These are phyloP conservation scores for Threskiornis aethiopicus DNA, from an alignment of 2,797 vertebrate genomes.

Conservation along the genomic window DNA sequence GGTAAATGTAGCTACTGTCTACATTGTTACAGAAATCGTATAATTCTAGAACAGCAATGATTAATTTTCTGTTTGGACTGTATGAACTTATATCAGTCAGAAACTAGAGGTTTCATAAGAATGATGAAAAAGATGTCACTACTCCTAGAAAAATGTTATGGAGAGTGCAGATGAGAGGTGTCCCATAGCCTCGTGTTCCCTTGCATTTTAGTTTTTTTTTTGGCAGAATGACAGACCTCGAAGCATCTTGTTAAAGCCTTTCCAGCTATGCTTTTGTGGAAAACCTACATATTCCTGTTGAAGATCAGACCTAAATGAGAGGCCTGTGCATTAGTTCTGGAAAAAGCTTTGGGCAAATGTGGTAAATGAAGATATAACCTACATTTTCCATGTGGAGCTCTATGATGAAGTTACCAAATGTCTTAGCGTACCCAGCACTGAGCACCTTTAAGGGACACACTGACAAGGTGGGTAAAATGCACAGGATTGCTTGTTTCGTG, in stretches of 20 bases:
- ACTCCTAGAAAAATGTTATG: not conserved
- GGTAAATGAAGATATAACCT: not conserved
- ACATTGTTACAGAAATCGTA: not conserved
- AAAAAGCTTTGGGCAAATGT: not conserved
- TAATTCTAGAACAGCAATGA: not conserved
- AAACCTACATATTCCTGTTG: not conserved
- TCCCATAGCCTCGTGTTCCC: not conserved
- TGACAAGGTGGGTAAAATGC: not conserved
- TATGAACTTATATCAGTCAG: not conserved
- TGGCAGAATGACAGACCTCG: not conserved
- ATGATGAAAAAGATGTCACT: not conserved
- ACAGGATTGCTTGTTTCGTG: not conserved
- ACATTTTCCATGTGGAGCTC: not conserved
- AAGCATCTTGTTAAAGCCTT: not conserved
- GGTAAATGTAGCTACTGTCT: not conserved
- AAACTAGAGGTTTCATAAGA: not conserved
- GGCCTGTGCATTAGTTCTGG: not conserved
- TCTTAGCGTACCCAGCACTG: not conserved
- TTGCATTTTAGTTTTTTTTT: not conserved
- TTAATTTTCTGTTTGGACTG: not conserved
- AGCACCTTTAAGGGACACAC: fast-evolving
- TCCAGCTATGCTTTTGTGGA: not conserved
- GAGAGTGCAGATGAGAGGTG: not conserved
- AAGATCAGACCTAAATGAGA: not conserved
- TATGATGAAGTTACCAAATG: not conserved